Percentiles rank a stretch among this genome's conserved stretches.
Evolutionary conservation across 2,797 vertebrate genomes (phyloP).

Genomic region (Sciurus vulgaris): DNA sequence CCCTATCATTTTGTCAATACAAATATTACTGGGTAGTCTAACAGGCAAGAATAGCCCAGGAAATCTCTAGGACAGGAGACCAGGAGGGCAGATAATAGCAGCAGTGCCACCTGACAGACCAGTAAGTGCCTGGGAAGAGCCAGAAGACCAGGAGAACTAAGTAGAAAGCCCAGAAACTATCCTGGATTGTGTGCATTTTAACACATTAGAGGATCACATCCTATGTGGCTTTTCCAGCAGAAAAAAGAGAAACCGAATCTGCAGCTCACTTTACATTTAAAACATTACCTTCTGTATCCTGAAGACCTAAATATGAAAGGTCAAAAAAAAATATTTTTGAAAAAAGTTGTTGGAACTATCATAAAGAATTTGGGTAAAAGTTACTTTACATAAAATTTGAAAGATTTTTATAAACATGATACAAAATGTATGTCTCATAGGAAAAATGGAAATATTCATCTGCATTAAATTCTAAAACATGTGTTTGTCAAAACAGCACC

Average conservation of each 20-base stretch:
- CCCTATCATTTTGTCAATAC: not conserved
- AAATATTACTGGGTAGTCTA: not conserved
- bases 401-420: not conserved
- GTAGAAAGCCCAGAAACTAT: not conserved
- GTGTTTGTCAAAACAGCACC: not conserved
- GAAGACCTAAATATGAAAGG: not conserved
- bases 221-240: not conserved
- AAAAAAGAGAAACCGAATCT: not conserved
- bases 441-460: not conserved
- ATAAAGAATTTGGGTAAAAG: not conserved
- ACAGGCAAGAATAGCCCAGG: not conserved
- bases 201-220: not conserved
- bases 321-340: not conserved
- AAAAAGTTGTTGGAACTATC: not conserved
- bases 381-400: constrained; percentile 17
- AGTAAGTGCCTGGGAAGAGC: not conserved
- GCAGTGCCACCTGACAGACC: not conserved
- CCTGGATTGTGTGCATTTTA: no score
- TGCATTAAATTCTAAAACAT: not conserved
- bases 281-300: not conserved
- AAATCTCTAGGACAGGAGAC: not conserved
- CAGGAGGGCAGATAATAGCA: not conserved
- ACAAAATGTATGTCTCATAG: not conserved
- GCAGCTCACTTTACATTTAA: not conserved
- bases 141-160: not conserved